Percentiles rank a stretch among this genome's conserved stretches.
These are phyloP conservation scores for Polietes domitor DNA, from an alignment of 2,888 invertebrate species.

Conservation along the genomic window DNA sequence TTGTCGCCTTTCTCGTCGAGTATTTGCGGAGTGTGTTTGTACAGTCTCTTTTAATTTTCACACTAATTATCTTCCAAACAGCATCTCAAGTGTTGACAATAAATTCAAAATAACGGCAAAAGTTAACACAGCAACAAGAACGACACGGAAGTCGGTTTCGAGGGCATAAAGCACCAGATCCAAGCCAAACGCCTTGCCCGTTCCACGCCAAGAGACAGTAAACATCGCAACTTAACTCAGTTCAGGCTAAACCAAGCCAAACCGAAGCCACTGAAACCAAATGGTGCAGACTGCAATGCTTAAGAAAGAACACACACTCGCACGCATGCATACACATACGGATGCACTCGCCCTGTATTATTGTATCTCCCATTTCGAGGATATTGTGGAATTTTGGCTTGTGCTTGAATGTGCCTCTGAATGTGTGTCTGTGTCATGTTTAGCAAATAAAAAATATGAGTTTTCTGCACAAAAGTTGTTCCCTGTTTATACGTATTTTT, in stretches of 20 bases:
- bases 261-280: too few relatives aligned
- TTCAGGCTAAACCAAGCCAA: neutral
- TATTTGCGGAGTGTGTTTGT: slow-evolving; percentile 1
- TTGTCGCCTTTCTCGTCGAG: neutral
- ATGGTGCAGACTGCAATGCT: neutral
- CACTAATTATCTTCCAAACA: slow-evolving; percentile 72
- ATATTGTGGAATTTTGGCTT: slow-evolving; percentile 1
- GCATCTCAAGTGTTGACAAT: slow-evolving; percentile 72
- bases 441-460: slow-evolving; percentile 25
- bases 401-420: too few relatives aligned
- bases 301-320: neutral
- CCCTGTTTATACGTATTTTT: neutral
- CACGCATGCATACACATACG: neutral
- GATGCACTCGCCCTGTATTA: neutral
- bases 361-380: neutral
- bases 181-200: neutral
- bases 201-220: neutral
- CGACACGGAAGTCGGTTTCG: slow-evolving; percentile 7
- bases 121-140: slow-evolving; percentile 35
- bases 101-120: slow-evolving; percentile 68
- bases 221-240: neutral
- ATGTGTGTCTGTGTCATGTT: neutral
- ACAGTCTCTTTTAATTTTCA: slow-evolving; percentile 73
- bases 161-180: slow-evolving; percentile 21
- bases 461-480: slow-evolving; percentile 21